Evolutionary conservation across 2,888 invertebrate species (phyloP).

Genomic region (Polyommatus icarus): DNA sequence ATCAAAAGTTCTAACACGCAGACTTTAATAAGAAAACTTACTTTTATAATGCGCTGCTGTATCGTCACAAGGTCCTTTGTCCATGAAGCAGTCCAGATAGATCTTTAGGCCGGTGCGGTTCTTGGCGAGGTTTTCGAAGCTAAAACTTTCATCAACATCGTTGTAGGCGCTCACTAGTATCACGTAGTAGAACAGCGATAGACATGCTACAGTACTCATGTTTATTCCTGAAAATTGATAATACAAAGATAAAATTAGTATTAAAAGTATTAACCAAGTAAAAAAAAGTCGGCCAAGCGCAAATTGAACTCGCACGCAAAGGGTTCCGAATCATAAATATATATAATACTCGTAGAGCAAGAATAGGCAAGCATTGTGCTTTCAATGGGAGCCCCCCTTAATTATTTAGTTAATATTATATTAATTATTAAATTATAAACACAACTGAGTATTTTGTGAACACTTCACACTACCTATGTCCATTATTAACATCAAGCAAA

Average conservation of each 20-base stretch:
- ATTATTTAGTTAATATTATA: no score
- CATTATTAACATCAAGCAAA: no score
- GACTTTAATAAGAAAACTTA: background rate
- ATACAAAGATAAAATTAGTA: background rate
- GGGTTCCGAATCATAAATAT: no score
- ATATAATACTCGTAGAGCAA: no score
- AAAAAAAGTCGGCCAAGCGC: no score
- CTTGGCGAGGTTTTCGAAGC: background rate
- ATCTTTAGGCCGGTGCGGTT: background rate
- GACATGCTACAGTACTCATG: background rate
- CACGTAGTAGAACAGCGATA: background rate
- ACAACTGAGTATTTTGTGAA: no score
- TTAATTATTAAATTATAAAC: no score
- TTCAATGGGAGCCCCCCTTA: no score
- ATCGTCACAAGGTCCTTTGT: conserved; percentile 1
- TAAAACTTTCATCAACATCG: background rate
- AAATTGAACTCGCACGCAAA: no score
- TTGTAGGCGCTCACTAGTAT: background rate
- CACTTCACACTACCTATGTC: no score
- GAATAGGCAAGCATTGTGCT: no score
- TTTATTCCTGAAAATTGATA: background rate
- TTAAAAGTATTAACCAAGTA: background rate
- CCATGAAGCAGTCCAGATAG: background rate
- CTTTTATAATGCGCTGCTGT: conserved; percentile 18
- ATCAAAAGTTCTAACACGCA: background rate